Percentiles rank a stretch among this genome's conserved stretches.
Conservation (phyloP, 2,888 invertebrate species). For the Odontocolon sp. region DNA sequence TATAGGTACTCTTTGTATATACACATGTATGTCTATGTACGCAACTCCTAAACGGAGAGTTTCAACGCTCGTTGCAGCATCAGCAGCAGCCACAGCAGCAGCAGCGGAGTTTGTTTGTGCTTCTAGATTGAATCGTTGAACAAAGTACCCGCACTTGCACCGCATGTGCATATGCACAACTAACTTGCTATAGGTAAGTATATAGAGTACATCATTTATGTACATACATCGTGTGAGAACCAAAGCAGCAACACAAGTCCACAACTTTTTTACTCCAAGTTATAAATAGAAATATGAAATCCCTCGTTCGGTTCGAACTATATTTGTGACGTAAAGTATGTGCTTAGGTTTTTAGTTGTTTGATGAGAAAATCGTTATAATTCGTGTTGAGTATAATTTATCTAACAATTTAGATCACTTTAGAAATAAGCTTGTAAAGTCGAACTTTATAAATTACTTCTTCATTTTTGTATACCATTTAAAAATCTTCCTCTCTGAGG, state of each 20-base stretch:
- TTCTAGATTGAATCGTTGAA: slow-evolving; percentile 42
- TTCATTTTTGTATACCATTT: too few species aligned
- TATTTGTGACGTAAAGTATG: too few species aligned
- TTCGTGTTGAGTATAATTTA: too few species aligned
- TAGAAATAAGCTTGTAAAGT: too few species aligned
- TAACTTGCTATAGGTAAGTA: neutral
- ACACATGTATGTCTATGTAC: slow-evolving; percentile 3
- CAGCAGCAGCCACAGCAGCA: too few species aligned
- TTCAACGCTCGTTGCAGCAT: slow-evolving; percentile 16
- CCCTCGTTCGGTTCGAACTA: too few species aligned
- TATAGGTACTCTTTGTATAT: neutral
- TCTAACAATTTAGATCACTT: too few species aligned
- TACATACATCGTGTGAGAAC: too few species aligned
- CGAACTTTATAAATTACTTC: too few species aligned
- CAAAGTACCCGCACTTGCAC: slow-evolving; percentile 21
- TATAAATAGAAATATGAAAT: slow-evolving; percentile 27
- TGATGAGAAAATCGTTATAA: too few species aligned
- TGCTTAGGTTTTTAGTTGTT: too few species aligned
- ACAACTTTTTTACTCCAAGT: slow-evolving; percentile 4
- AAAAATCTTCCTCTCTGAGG: too few species aligned
- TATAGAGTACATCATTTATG: neutral
- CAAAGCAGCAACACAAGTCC: neutral
- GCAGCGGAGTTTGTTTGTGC: slow-evolving; percentile 36
- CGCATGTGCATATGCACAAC: neutral
- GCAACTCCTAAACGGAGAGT: slow-evolving; percentile 9